phyloP scores from a whole-genome alignment of 2,113 vertebrate genomes.

The Pollimyrus isidori region DNA sequence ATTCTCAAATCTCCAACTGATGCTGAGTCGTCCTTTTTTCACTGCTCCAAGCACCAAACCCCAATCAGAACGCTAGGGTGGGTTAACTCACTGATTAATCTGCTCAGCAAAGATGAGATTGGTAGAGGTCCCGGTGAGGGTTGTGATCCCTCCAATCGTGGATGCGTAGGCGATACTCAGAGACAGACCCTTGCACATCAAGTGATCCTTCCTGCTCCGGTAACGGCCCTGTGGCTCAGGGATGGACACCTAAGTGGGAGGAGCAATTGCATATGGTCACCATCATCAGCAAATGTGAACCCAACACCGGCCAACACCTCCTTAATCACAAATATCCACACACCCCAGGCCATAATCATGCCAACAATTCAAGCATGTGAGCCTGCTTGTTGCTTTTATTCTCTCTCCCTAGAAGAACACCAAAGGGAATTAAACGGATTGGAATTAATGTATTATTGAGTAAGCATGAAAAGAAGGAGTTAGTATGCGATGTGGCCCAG shows the following conservation, averaged over 20 bases:
- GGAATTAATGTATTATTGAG: background rate
- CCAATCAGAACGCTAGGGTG: background rate
- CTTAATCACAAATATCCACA: background rate
- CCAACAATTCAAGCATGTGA: slow-evolving; percentile 1
- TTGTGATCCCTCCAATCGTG: slow-evolving; percentile 80
- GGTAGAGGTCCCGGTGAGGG: slow-evolving; percentile 82
- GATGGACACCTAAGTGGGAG: slow-evolving; percentile 19
- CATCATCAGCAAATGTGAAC: background rate
- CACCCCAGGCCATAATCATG: background rate
- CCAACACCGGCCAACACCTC: background rate
- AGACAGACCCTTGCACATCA: slow-evolving; percentile 80
- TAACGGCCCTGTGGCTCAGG: slow-evolving; percentile 40
- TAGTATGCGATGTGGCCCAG: background rate
- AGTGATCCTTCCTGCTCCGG: slow-evolving; percentile 55
- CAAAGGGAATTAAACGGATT: background rate
- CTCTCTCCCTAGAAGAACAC: background rate
- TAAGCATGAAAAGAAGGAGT: background rate
- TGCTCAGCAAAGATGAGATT: slow-evolving; percentile 86
- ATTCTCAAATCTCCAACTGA: background rate
- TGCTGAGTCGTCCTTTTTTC: too few species aligned
- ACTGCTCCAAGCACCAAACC: background rate
- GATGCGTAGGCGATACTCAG: slow-evolving; percentile 80
- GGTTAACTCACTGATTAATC: slow-evolving; percentile 57
- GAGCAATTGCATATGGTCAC: background rate
- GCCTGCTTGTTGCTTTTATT: background rate